Percentiles rank a stretch among this genome's conserved stretches.
Conservation (phyloP, 2,113 vertebrate species). For the Grallaria varia region DNA sequence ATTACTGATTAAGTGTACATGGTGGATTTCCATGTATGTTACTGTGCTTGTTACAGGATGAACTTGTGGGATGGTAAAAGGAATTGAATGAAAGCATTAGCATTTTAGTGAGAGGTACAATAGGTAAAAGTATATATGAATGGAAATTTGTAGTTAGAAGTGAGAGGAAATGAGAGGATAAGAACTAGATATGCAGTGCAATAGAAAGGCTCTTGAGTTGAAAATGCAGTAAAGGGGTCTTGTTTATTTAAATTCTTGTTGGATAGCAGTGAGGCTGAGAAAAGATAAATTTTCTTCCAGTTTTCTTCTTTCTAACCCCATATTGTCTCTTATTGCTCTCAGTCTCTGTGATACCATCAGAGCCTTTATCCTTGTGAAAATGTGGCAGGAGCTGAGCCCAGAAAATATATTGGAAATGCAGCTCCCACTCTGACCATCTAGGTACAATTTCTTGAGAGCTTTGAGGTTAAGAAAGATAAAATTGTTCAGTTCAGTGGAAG, state of each 20-base stretch:
- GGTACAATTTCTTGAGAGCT: neutral
- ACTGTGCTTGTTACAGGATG: neutral
- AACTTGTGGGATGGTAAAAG: neutral
- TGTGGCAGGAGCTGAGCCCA: neutral
- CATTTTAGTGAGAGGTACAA: neutral
- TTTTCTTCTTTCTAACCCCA: neutral
- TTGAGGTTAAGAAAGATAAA: neutral
- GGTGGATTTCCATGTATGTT: neutral
- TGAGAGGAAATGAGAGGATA: neutral
- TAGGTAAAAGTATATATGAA: neutral
- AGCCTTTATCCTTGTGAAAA: neutral
- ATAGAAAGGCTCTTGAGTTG: neutral
- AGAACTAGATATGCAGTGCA: neutral
- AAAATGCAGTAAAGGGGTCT: neutral
- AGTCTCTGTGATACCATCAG: neutral
- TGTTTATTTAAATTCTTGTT: neutral
- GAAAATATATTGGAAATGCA: neutral
- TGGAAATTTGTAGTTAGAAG: neutral
- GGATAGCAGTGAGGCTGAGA: neutral
- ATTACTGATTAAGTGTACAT: neutral
- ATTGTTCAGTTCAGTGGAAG: neutral
- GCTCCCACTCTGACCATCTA: neutral
- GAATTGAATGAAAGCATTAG: neutral
- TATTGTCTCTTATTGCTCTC: neutral
- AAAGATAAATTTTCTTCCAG: neutral